Percentiles rank a stretch among this genome's conserved stretches.
phyloP scores from a whole-genome alignment of 2,113 vertebrate species.

The Parus major region DNA sequence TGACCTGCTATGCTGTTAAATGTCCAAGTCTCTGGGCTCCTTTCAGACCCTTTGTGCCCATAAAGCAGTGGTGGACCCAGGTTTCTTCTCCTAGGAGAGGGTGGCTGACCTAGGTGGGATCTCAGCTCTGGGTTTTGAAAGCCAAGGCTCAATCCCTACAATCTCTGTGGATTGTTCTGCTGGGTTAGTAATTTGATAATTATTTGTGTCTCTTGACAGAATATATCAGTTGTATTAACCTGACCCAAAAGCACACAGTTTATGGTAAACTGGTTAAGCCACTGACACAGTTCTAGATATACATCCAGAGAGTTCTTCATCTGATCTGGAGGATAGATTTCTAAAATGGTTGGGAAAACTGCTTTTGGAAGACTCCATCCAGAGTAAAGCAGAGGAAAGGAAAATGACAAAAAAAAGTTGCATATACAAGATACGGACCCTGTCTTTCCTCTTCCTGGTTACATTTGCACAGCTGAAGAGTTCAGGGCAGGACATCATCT shows the following conservation, averaged over 20 bases:
- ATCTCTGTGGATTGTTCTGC: not conserved
- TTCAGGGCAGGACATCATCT: not conserved
- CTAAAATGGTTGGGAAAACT: not conserved
- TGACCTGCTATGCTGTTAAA: not conserved
- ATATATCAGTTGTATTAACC: not conserved
- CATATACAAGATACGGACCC: fast-evolving
- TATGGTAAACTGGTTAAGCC: fast-evolving
- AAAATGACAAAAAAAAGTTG: not conserved
- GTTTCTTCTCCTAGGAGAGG: not conserved
- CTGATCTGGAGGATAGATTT: not conserved
- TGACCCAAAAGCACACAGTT: not conserved
- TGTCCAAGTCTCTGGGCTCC: not conserved
- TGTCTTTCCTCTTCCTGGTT: not conserved
- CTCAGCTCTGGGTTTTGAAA: not conserved
- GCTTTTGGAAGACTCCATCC: not conserved
- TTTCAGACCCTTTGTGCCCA: not conserved
- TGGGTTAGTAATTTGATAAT: not conserved
- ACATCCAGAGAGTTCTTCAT: not conserved
- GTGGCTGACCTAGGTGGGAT: not conserved
- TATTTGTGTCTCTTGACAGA: not conserved
- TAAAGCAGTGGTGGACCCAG: not conserved
- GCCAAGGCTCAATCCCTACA: not conserved
- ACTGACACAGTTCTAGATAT: not conserved
- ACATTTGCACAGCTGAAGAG: not conserved
- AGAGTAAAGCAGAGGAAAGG: not conserved